Percentiles rank a stretch among this genome's conserved stretches.
phyloP scores from a whole-genome alignment of 1,140 invertebrate genomes.

The Odontomachus brunneus region DNA sequence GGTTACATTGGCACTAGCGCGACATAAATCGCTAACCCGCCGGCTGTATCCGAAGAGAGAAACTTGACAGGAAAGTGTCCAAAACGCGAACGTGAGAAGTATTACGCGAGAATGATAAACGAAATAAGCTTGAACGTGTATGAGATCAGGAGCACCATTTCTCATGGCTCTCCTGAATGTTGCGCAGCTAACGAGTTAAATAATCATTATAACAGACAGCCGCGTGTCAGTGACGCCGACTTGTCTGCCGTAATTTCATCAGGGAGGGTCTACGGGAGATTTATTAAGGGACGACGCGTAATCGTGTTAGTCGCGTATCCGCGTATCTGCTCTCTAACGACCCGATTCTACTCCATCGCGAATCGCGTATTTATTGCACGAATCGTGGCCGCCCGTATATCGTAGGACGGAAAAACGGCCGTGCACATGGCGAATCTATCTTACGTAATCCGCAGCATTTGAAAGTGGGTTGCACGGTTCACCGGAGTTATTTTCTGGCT shows the following conservation, averaged over 20 bases:
- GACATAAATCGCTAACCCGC: too few relatives aligned
- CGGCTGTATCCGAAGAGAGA: too few relatives aligned
- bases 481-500: constrained; percentile 74
- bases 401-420: constrained; percentile 24
- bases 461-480: constrained; percentile 79
- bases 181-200: too few relatives aligned
- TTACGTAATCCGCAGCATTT: constrained; percentile 67
- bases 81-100: too few relatives aligned
- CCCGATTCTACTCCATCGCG: constrained; percentile 1
- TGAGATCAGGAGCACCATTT: too few relatives aligned
- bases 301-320: neutral
- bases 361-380: constrained; percentile 41
- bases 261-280: neutral
- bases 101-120: too few relatives aligned
- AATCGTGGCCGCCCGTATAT: constrained; percentile 22
- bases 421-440: constrained; percentile 53
- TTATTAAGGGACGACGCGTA: neutral
- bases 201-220: too few relatives aligned
- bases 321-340: constrained; percentile 30
- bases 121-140: too few relatives aligned
- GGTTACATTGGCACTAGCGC: too few relatives aligned
- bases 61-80: too few relatives aligned
- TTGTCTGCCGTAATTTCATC: neutral
- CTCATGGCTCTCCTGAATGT: too few relatives aligned
- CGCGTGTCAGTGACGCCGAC: too few relatives aligned